Percentiles rank a stretch among this genome's conserved stretches.
Conservation (phyloP, 2,797 vertebrate genomes). For the Tolypeutes matacus region DNA sequence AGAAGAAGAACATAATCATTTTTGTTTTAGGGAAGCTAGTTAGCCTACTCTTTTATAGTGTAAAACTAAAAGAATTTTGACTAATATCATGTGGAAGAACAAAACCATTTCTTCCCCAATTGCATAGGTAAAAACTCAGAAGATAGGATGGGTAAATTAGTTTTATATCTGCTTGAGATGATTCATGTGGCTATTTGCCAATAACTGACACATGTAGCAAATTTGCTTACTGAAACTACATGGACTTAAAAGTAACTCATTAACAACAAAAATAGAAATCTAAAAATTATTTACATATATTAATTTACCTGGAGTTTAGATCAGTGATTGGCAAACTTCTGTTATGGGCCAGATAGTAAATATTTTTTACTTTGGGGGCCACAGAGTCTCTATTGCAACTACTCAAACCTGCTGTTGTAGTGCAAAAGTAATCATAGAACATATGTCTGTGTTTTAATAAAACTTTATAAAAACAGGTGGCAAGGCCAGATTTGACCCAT, state of each 20-base stretch:
- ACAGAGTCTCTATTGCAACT: not conserved
- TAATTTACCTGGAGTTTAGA: slow-evolving; percentile 81
- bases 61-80: slow-evolving; percentile 21
- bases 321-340: slow-evolving; percentile 21
- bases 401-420: not conserved
- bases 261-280: slow-evolving; percentile 70
- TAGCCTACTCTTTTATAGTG: slow-evolving; percentile 1
- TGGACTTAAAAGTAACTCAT: slow-evolving; percentile 85
- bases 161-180: slow-evolving; percentile 85
- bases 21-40: not conserved
- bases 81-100: not conserved
- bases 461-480: slow-evolving; percentile 49
- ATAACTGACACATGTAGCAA: slow-evolving; percentile 84
- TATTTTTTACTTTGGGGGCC: not conserved
- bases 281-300: slow-evolving; percentile 66
- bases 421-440: not conserved
- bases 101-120: slow-evolving; percentile 50
- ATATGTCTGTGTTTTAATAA: slow-evolving; percentile 1
- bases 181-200: slow-evolving; percentile 85
- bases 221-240: slow-evolving; percentile 85
- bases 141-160: slow-evolving; percentile 82
- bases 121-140: slow-evolving; percentile 73
- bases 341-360: not conserved
- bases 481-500: not conserved
- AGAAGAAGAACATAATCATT: not conserved